Percentiles rank a stretch among this genome's conserved stretches.
Evolutionary conservation across 2,888 invertebrate species (phyloP).

Genomic region (Tiliacea citrago): DNA sequence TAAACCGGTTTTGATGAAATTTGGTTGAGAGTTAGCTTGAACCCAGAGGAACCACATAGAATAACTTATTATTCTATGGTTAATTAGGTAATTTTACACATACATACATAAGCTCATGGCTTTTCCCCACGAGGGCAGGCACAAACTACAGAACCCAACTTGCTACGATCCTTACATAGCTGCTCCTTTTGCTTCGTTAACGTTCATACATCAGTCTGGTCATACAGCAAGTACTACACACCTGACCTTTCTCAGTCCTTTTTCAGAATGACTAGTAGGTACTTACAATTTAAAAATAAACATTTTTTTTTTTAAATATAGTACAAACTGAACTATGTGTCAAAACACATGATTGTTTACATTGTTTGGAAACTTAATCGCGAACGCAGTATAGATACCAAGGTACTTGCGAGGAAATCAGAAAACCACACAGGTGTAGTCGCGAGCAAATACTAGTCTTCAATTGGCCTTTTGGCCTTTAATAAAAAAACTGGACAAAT

Average conservation of each 20-base stretch:
- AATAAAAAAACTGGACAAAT: conserved; percentile 24
- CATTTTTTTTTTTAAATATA: not conserved
- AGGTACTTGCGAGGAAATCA: not conserved
- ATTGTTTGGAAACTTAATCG: not conserved
- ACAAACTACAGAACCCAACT: not conserved
- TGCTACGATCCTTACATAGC: not conserved
- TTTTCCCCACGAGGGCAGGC: no score
- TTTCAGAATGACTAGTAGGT: not conserved
- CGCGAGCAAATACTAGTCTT: not conserved
- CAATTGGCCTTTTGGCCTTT: conserved; percentile 22
- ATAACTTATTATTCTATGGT: no score
- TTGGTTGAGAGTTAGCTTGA: not conserved
- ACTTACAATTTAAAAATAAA: no score
- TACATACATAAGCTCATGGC: not conserved
- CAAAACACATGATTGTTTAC: not conserved
- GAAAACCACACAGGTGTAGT: not conserved
- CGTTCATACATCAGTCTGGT: not conserved
- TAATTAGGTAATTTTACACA: not conserved
- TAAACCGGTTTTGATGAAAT: not conserved
- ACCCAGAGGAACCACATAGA: not conserved
- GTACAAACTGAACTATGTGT: not conserved
- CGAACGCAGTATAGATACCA: not conserved
- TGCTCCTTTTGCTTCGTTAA: not conserved
- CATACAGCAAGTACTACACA: not conserved
- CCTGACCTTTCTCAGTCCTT: no score